Conservation (phyloP, 1,140 invertebrate genomes). For the Caenorhabditis inopinata region DNA sequence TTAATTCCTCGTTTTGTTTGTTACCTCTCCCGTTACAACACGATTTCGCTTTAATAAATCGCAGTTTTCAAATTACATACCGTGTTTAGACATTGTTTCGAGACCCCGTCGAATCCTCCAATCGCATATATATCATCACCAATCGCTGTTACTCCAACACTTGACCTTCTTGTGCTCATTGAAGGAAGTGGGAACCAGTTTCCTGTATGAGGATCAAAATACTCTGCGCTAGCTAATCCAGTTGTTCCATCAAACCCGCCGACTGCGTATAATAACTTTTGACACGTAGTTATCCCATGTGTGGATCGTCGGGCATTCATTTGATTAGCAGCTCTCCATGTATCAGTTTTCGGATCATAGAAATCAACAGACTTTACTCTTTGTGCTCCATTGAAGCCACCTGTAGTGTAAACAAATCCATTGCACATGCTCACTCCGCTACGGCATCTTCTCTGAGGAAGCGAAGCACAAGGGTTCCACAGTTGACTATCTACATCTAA, state of each 20-base stretch:
- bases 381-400: slow-evolving; percentile 6
- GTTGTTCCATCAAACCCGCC: slow-evolving; percentile 10
- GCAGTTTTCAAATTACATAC: neutral
- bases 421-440: slow-evolving; percentile 8
- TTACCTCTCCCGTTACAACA: too few relatives aligned
- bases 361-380: neutral
- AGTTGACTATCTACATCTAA: slow-evolving; percentile 19
- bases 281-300: neutral
- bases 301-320: slow-evolving; percentile 4
- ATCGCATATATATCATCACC: slow-evolving; percentile 12
- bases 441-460: slow-evolving; percentile 22
- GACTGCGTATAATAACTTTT: neutral
- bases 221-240: neutral
- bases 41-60: neutral
- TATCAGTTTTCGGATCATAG: slow-evolving; percentile 1
- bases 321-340: slow-evolving; percentile 3
- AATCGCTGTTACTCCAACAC: neutral
- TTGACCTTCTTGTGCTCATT: neutral
- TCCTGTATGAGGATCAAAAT: neutral
- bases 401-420: neutral
- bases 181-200: slow-evolving; percentile 21
- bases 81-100: slow-evolving; percentile 1
- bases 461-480: neutral
- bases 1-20: too few relatives aligned
- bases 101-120: neutral